Base-by-base conservation (phyloP, 2,113 vertebrate genomes). In the Patagioenas fasciata region DNA sequence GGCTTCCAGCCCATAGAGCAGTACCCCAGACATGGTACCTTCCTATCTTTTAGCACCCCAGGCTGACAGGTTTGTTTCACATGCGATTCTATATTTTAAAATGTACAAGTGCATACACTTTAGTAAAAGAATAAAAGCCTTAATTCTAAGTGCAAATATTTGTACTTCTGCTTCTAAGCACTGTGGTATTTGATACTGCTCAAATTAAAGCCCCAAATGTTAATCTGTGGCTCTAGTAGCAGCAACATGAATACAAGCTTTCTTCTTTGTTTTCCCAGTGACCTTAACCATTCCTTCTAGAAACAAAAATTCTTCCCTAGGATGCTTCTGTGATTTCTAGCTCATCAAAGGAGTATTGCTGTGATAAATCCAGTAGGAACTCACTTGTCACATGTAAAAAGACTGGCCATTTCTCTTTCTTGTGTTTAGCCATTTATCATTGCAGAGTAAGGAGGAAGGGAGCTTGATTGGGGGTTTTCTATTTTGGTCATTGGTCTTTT, bases 141-240 rank as follows among this genome's bases (percentile, higher is more conserved):
- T 95, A 84, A 94, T 94, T 91, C 93, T 86, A 92, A 86, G 57
- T 36, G n/a, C 85, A 96, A 96, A 96, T 92, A 95, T 96, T 96
- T 97, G 60, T 44, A 53, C 61, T 88, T 90, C 90, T 95, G 75
- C 82, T 96, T 91, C 77, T 84, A 86, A 92, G 85, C 69, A 69
- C 69, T 75, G 21, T 91, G 92, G 75, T 93, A 85, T 94, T 95
- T 94, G 90, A 91, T 83, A 78, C 51, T 75, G 48, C 75, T 86
- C 60, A 93, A 87, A 95, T 91, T 93, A 91, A 95, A 93, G n/a
- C 29, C 51, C 36, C 24, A 78, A 94, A 85, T 61, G 88, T 91
- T 97, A 96, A 96, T 93, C 88, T 2, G 0, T 71, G 57, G 69
- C 85, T 90, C 57, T 60, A 66, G 88, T 20, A 90, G 75, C 57